Evolutionary conservation across 2,888 invertebrate species (phyloP).

Genomic region (Lasius platythorax): DNA sequence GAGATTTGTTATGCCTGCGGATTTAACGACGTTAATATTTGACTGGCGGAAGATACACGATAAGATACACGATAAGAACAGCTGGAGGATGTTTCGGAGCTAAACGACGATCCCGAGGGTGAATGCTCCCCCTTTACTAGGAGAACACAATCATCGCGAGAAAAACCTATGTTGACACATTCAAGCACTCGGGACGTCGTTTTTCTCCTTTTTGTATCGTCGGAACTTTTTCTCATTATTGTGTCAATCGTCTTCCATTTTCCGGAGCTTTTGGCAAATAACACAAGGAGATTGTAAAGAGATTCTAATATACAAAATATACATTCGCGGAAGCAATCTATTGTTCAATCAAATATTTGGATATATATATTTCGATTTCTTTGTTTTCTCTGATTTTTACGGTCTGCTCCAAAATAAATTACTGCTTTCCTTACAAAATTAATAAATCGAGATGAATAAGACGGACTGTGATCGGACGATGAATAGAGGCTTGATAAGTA

Average conservation of each 20-base stretch:
- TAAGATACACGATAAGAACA: constrained; percentile 21
- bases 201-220: background rate
- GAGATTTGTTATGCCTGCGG: constrained; percentile 48
- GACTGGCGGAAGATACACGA: constrained; percentile 33
- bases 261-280: background rate
- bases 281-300: background rate
- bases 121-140: background rate
- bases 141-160: background rate
- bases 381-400: background rate
- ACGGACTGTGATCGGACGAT: constrained; percentile 10
- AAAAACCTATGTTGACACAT: constrained; percentile 17
- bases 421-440: background rate
- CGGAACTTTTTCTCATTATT: background rate
- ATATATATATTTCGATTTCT: background rate
- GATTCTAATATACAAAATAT: background rate
- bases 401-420: too few species aligned
- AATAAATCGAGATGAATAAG: constrained; percentile 34
- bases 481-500: constrained; percentile 33
- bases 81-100: constrained; percentile 25
- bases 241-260: background rate
- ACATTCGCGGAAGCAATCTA: background rate
- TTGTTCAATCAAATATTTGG: background rate
- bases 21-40: constrained; percentile 53
- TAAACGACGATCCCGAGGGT: constrained; percentile 40
- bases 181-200: background rate